Evolutionary conservation across 1,140 invertebrate species (phyloP).

Genomic region (Drosophila arizonae): DNA sequence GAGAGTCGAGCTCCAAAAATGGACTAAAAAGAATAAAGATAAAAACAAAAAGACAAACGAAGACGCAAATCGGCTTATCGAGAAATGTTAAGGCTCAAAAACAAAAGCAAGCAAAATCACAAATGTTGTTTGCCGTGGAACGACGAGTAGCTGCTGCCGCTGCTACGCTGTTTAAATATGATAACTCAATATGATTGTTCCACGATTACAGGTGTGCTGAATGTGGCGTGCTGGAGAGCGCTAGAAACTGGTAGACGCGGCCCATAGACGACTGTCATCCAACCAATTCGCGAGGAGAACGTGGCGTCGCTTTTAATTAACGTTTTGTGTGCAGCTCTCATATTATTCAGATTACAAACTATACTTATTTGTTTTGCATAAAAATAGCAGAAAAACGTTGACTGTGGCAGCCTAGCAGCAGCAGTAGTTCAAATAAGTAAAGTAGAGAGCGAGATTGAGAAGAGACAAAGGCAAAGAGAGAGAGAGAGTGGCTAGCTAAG

Average conservation of each 20-base stretch:
- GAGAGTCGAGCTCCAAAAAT: conserved; percentile 14
- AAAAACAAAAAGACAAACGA: conserved; percentile 33
- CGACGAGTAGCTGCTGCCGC: conserved; percentile 8
- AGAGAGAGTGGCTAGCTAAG: conserved; percentile 7
- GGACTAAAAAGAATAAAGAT: conserved; percentile 24
- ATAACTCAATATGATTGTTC: conserved; percentile 62
- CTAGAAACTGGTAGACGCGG: conserved; percentile 39
- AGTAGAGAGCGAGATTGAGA: background rate
- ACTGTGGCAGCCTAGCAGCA: conserved; percentile 19
- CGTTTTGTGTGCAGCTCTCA: conserved; percentile 32
- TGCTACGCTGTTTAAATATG: conserved; percentile 57
- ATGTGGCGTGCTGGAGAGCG: conserved; percentile 13
- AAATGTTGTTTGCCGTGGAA: conserved; percentile 32
- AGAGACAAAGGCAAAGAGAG: background rate
- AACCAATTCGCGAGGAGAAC: conserved; percentile 34
- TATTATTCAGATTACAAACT: conserved; percentile 74
- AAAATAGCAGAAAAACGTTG: conserved; percentile 56
- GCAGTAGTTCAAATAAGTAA: conserved; percentile 25
- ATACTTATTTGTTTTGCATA: conserved; percentile 70
- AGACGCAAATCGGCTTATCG: conserved; percentile 80
- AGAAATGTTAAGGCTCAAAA: conserved; percentile 46
- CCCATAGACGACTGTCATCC: conserved; percentile 20
- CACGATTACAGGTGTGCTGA: conserved; percentile 77
- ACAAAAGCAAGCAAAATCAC: conserved; percentile 55
- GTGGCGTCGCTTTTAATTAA: conserved; percentile 69